These are phyloP conservation scores for Drosophila melanica DNA, from an alignment of 1,140 invertebrate genomes.

Conservation along the genomic window DNA sequence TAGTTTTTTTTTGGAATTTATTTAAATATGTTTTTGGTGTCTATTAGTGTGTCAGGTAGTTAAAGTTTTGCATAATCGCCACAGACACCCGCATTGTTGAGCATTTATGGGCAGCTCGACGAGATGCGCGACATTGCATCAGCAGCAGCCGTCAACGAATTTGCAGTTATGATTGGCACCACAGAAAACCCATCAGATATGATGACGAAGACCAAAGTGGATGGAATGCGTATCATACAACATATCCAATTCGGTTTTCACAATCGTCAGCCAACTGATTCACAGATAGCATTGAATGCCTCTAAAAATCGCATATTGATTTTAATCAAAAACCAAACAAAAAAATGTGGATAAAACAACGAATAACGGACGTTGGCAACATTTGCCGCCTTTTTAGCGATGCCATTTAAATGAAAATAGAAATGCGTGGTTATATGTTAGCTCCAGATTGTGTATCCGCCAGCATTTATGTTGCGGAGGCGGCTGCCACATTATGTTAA, in stretches of 20 bases:
- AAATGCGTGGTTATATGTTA: slow-evolving; percentile 29
- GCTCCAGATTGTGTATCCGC: slow-evolving; percentile 40
- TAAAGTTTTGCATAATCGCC: slow-evolving; percentile 67
- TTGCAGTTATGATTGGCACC: slow-evolving; percentile 15
- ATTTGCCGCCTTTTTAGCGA: slow-evolving; percentile 32
- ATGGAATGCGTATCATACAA: slow-evolving; percentile 43
- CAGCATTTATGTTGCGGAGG: slow-evolving; percentile 62
- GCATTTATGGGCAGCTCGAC: slow-evolving; percentile 41
- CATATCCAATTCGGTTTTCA: slow-evolving; percentile 51
- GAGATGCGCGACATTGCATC: slow-evolving; percentile 40
- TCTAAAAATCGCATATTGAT: slow-evolving; percentile 74
- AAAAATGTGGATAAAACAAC: slow-evolving; percentile 7
- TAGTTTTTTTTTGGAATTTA: slow-evolving; percentile 31
- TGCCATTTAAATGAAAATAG: slow-evolving; percentile 42
- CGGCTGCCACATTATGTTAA: slow-evolving; percentile 52
- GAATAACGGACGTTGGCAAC: slow-evolving; percentile 35
- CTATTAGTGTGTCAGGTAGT: slow-evolving; percentile 26
- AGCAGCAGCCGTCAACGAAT: slow-evolving; percentile 58
- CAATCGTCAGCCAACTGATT: slow-evolving; percentile 51
- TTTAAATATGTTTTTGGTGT: slow-evolving; percentile 9
- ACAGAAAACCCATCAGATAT: not conserved
- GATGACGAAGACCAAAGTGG: not conserved
- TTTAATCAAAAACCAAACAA: slow-evolving; percentile 30
- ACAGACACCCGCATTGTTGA: slow-evolving; percentile 71
- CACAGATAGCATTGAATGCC: slow-evolving; percentile 59